Evolutionary conservation across 2,888 invertebrate genomes (phyloP).

Genomic region (Scaptomyza parva): DNA sequence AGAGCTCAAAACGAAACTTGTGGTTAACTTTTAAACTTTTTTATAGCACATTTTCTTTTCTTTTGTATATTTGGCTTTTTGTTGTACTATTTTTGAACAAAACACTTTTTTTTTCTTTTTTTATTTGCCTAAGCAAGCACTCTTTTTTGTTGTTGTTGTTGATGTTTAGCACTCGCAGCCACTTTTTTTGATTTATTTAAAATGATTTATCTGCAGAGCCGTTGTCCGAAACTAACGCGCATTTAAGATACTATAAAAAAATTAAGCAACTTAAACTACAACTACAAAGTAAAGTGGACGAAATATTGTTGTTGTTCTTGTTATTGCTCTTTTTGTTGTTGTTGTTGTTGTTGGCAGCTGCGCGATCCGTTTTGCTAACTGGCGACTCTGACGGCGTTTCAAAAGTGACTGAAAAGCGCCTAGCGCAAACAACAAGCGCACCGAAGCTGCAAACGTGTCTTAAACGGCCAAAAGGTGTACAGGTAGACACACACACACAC

Average conservation of each 20-base stretch:
- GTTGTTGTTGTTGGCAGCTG: constrained; percentile 31
- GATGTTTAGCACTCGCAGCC: constrained; percentile 58
- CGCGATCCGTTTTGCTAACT: constrained; percentile 59
- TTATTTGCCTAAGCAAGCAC: constrained; percentile 53
- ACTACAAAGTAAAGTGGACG: constrained; percentile 44
- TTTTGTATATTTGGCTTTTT: constrained; percentile 33
- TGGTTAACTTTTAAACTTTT: constrained; percentile 51
- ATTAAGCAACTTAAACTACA: constrained; percentile 26
- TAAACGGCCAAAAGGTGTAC: constrained; percentile 54
- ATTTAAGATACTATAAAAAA: constrained; percentile 41
- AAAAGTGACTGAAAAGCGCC: constrained; percentile 69
- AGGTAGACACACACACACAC: constrained; percentile 23
- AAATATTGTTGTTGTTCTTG: constrained; percentile 41
- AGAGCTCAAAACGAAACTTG: constrained; percentile 43
- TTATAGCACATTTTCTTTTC: constrained; percentile 56
- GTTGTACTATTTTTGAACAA: constrained; percentile 59
- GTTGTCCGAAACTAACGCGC: constrained; percentile 61
- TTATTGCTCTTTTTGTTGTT: constrained; percentile 15
- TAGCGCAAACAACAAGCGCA: constrained; percentile 54
- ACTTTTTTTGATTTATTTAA: constrained; percentile 46
- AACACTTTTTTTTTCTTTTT: constrained; percentile 41
- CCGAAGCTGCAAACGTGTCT: constrained; percentile 75
- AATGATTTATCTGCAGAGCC: constrained; percentile 42
- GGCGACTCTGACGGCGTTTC: constrained; percentile 63
- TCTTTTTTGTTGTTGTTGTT: constrained; percentile 27